These are phyloP conservation scores for Babyrousa celebensis DNA, from an alignment of 2,797 vertebrate species.

Conservation along the genomic window DNA sequence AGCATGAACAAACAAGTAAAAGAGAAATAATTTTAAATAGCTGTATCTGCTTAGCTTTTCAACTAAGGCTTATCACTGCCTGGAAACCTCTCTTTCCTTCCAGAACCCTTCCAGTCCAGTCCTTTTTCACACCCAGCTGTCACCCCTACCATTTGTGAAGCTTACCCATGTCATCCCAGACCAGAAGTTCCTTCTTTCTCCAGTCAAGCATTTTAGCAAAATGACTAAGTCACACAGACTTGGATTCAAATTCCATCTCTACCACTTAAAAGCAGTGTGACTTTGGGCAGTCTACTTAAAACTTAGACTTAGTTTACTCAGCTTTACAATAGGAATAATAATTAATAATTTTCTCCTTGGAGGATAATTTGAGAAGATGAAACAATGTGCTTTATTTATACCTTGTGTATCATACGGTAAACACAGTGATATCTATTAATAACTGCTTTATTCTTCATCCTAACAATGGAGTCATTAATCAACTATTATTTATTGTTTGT, in stretches of 20 bases:
- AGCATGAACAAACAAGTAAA: not conserved
- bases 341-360: not conserved
- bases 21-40: conserved; percentile 22
- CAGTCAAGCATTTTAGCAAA: not conserved
- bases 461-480: conserved; percentile 46
- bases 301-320: not conserved
- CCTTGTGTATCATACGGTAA: conserved; percentile 3
- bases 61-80: not conserved
- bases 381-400: not conserved
- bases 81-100: not conserved
- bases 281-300: not conserved
- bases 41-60: not conserved
- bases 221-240: not conserved
- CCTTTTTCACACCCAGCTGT: not conserved
- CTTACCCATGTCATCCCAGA: not conserved
- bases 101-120: not conserved
- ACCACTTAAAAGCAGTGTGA: not conserved
- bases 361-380: conserved; percentile 27
- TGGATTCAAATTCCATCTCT: conserved; percentile 33
- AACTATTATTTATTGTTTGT: conserved; percentile 8
- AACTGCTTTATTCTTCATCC: not conserved
- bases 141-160: not conserved
- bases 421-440: conserved; percentile 27
- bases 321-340: not conserved
- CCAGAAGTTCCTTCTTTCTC: not conserved